Percentiles rank a stretch among this genome's conserved stretches.
These are phyloP conservation scores for Helicoverpa armigera DNA, from an alignment of 1,140 invertebrate species.

Conservation along the genomic window DNA sequence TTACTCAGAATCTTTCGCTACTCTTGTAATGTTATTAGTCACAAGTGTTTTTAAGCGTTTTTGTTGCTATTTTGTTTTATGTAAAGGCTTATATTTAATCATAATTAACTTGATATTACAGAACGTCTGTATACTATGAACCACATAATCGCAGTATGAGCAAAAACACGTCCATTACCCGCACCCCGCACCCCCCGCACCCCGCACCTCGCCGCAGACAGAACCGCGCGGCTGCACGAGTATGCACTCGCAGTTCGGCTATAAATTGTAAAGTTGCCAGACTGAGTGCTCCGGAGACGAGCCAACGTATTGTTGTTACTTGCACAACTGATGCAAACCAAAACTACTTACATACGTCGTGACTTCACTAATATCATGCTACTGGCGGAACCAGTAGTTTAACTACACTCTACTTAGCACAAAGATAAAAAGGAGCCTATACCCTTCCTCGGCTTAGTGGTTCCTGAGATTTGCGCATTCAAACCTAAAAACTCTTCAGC, in stretches of 20 bases:
- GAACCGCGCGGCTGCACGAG: neutral
- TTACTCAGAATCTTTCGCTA: neutral
- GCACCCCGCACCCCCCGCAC: neutral
- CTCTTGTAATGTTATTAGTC: neutral
- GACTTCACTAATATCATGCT: neutral
- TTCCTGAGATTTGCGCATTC: too few relatives aligned
- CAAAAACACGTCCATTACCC: slow-evolving; percentile 4
- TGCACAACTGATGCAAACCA: slow-evolving; percentile 19
- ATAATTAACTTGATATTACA: neutral
- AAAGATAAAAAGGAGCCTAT: too few relatives aligned
- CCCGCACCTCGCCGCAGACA: neutral
- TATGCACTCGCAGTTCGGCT: neutral
- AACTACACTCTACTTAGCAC: too few relatives aligned
- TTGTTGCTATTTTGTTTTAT: neutral
- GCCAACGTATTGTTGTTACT: neutral
- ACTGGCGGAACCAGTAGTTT: too few relatives aligned
- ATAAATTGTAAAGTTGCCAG: slow-evolving; percentile 28
- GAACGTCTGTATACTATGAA: neutral
- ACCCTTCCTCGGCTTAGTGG: too few relatives aligned
- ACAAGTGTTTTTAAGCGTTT: neutral
- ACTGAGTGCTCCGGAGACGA: neutral
- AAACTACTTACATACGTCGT: neutral
- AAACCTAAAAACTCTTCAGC: too few relatives aligned
- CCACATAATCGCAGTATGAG: neutral
- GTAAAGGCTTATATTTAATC: neutral